A percentile compares a stretch with the other conserved stretches of the same genome.
Evolutionary conservation across 2,888 invertebrate species (phyloP).

Genomic region (Melinopterus prodromus): DNA sequence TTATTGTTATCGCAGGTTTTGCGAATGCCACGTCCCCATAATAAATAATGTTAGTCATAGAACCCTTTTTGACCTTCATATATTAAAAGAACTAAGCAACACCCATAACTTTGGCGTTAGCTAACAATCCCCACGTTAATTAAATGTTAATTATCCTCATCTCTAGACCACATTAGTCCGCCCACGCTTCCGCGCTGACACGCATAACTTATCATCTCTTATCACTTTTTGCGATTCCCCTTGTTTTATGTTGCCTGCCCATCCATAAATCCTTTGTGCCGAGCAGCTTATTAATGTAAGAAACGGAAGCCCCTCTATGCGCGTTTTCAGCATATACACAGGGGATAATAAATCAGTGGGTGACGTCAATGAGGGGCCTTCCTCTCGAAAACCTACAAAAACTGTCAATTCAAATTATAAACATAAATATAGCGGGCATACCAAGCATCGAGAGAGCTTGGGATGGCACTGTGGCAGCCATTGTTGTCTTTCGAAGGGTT

Average conservation of each 20-base stretch:
- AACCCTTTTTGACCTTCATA: not conserved
- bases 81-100: not conserved
- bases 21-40: no score
- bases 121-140: not conserved
- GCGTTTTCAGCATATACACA: not conserved
- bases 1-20: no score
- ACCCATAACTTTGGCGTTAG: not conserved
- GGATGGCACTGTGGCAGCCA: not conserved
- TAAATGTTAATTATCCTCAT: not conserved
- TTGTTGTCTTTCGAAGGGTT: not conserved
- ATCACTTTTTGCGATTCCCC: not conserved
- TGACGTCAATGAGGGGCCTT: not conserved
- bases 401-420: constrained; percentile 4
- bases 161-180: not conserved
- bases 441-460: not conserved
- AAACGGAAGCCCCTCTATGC: not conserved
- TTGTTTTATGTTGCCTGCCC: not conserved
- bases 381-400: not conserved
- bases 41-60: no score
- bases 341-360: not conserved
- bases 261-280: not conserved
- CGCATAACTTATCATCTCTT: constrained; percentile 4
- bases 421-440: not conserved
- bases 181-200: not conserved
- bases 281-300: not conserved